Conservation (phyloP, 2,113 vertebrate genomes). For the Percopsis transmontana region DNA sequence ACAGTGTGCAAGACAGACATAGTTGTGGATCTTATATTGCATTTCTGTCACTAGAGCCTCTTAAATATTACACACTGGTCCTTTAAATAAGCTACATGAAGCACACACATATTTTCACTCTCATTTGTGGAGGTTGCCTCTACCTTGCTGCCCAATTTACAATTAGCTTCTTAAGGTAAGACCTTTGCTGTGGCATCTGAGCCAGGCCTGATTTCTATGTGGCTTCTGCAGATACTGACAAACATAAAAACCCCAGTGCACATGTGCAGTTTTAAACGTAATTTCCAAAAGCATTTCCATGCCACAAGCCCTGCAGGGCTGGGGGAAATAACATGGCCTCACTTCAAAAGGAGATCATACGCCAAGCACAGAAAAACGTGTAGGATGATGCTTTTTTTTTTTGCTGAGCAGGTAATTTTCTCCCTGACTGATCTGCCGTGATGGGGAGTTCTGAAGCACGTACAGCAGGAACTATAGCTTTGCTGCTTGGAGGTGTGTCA, state of each 20-base stretch:
- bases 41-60: no score
- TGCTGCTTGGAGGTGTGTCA: constrained; percentile 57
- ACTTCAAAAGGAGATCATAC: constrained; percentile 76
- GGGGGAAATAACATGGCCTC: constrained; percentile 66
- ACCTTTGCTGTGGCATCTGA: constrained; percentile 64
- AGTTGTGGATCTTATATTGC: no score
- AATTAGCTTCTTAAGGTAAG: constrained; percentile 69
- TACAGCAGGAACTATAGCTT: constrained; percentile 60
- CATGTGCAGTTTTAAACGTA: constrained; percentile 70
- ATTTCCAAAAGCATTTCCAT: constrained; percentile 78
- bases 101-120: constrained; percentile 59
- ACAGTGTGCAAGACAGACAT: constrained; percentile 53
- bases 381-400: constrained; percentile 69
- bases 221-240: constrained; percentile 74
- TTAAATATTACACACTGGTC: no score
- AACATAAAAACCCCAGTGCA: constrained; percentile 65
- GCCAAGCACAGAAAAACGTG: constrained; percentile 65
- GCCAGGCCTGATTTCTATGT: constrained; percentile 75
- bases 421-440: constrained; percentile 76
- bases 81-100: constrained; percentile 47
- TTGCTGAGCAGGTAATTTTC: constrained; percentile 73
- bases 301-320: constrained; percentile 60
- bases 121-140: constrained; percentile 61
- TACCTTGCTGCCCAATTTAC: constrained; percentile 72
- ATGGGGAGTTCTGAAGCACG: constrained; percentile 72